phyloP scores from a whole-genome alignment of 2,888 invertebrate genomes.

The Chloroclysta siterata region DNA sequence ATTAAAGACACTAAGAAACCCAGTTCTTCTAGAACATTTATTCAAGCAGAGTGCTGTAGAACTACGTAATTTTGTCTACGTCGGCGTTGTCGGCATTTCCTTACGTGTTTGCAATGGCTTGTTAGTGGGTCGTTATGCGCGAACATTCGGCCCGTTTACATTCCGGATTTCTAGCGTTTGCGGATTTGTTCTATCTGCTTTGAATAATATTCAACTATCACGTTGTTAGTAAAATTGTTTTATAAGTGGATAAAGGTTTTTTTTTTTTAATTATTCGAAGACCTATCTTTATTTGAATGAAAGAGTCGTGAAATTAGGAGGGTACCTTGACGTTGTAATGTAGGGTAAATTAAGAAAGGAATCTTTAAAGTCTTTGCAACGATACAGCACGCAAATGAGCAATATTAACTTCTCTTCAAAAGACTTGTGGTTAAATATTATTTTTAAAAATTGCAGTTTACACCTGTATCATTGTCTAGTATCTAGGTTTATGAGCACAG shows the following conservation, averaged over 20 bases:
- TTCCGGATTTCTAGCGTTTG: conserved; percentile 33
- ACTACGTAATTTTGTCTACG: conserved; percentile 20
- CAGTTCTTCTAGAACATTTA: conserved; percentile 7
- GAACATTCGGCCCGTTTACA: conserved; percentile 29
- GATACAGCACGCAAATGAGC: too few species aligned
- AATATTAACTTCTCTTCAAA: too few species aligned
- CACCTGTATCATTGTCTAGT: too few species aligned
- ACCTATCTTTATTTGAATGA: too few species aligned
- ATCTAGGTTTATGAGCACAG: too few species aligned
- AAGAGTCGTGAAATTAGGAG: too few species aligned
- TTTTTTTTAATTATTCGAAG: too few species aligned
- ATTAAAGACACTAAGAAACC: not conserved
- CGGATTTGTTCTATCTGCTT: conserved; percentile 34
- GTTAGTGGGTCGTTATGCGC: conserved; percentile 40
- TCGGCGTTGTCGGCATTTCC: conserved; percentile 28
- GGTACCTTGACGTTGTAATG: too few species aligned
- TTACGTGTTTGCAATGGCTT: conserved; percentile 38
- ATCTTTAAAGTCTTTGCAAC: too few species aligned
- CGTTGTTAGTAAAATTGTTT: not conserved
- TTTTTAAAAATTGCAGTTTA: too few species aligned
- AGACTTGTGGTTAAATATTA: too few species aligned
- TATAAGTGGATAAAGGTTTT: not conserved
- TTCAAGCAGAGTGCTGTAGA: conserved; percentile 6
- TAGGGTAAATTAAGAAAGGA: too few species aligned
- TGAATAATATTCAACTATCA: conserved; percentile 7